Evolutionary conservation across 2,888 invertebrate genomes (phyloP).

Genomic region (Meteorus colon): DNA sequence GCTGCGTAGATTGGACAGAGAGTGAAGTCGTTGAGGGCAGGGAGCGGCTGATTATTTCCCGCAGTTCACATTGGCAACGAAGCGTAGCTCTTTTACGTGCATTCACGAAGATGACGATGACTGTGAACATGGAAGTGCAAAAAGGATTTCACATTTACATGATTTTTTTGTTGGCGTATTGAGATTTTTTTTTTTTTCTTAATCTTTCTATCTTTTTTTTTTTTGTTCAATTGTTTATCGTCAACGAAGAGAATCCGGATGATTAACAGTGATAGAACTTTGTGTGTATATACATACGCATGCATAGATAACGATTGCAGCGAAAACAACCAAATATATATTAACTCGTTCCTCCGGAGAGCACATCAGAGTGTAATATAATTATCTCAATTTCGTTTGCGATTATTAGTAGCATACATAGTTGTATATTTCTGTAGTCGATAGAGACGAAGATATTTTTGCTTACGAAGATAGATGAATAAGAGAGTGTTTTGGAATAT

Average conservation of each 20-base stretch:
- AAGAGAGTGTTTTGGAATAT: conserved; percentile 17
- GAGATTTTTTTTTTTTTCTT: conserved; percentile 28
- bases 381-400: conserved; percentile 9
- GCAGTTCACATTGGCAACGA: conserved; percentile 71
- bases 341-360: conserved; percentile 1
- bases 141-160: conserved; percentile 61
- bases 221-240: conserved; percentile 20
- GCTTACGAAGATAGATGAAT: conserved; percentile 1
- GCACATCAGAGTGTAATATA: conserved; percentile 8
- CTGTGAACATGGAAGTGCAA: conserved; percentile 73
- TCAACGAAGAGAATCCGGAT: conserved; percentile 29
- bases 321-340: conserved; percentile 9
- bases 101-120: conserved; percentile 73
- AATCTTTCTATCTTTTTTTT: conserved; percentile 46
- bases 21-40: conserved; percentile 70
- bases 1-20: conserved; percentile 72
- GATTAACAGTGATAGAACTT: conserved; percentile 4
- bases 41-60: conserved; percentile 68
- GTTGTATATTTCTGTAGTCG: conserved; percentile 1
- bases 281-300: conserved; percentile 9
- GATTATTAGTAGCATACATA: conserved; percentile 30
- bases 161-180: conserved; percentile 46
- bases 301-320: conserved; percentile 23
- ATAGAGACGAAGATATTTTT: conserved; percentile 6
- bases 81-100: conserved; percentile 71